Evolutionary conservation across 2,113 vertebrate species (phyloP), one percentile per base, ranked within the genome.

Genomic region (Poeciliopsis prolifica): DNA sequence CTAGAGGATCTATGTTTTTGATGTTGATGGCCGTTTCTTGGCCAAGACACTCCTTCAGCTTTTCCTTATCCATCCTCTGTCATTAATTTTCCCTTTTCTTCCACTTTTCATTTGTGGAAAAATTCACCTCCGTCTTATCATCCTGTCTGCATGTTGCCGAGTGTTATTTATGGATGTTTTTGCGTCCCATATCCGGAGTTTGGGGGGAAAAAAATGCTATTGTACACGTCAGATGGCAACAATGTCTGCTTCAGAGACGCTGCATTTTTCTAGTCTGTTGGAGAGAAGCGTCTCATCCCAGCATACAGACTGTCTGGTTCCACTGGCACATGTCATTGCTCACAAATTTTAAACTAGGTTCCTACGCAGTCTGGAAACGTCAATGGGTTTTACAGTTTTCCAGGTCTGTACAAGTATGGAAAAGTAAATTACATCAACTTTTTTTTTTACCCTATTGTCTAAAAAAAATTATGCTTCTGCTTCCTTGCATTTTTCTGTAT

Each of bases 111-210:
- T 65, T 61, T 66, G 22, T 48, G 40, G 8, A 72, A 66, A 70
- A 6, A 9, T 64, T 40, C 19, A 58, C 22, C 22, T 10, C 22
- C 33, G 30, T 78, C 65, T 35, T 35, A 28, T 70, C 0, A 31
- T 33, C 14, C 29, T 15, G 15, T 35, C 19, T 87, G 86, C 86
- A 87, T 87, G 86, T 68, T 68, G 60, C 51, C 10, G 22, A 58
- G 24, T 71, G 14, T 29, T 14, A 61, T 31, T 60, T 11, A 51
- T 22, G 14, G 14, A 8, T 58, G 7, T 58, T 58, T 58, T 24
- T 22, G 22, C 51, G 1, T 58, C 51, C 51, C 22, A 10, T 58
- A 58, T 58, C 51, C 1, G 19, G 51, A 37, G 35, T 37, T 37
- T 37, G 35, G 10, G 10, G 10, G 10, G 8, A 3, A 2, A 11